These are phyloP conservation scores for Drosophila chauvacae DNA, from an alignment of 1,140 invertebrate species.

Conservation along the genomic window DNA sequence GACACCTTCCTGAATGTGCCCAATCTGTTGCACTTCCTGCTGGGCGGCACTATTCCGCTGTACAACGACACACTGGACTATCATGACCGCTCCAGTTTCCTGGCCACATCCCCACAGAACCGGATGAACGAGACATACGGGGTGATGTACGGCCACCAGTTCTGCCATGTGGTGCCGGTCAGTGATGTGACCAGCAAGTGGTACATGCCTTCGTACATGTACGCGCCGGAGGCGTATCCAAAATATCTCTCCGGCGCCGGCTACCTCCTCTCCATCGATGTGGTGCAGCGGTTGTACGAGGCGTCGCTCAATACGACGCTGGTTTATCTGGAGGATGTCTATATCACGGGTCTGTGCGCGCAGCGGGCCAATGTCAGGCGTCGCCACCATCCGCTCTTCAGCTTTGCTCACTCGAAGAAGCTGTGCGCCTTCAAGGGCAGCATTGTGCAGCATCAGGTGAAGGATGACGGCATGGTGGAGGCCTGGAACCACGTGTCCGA, in stretches of 20 bases:
- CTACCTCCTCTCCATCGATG: conserved; percentile 91
- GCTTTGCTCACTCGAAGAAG: conserved; percentile 57
- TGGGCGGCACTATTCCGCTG: conserved; percentile 81
- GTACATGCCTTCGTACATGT: conserved; percentile 94
- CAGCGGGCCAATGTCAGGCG: conserved; percentile 60
- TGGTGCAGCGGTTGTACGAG: conserved; percentile 88
- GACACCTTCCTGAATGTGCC: conserved; percentile 93
- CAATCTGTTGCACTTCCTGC: conserved; percentile 85
- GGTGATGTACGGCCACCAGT: conserved; percentile 89
- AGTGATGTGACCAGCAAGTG: conserved; percentile 91
- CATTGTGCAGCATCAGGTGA: conserved; percentile 76
- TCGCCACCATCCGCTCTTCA: conserved; percentile 73
- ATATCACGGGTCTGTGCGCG: conserved; percentile 89
- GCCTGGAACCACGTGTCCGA: conserved; percentile 75
- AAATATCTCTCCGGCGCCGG: conserved; percentile 94
- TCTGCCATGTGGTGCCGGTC: conserved; percentile 90
- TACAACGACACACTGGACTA: conserved; percentile 81
- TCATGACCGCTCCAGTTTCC: conserved; percentile 58
- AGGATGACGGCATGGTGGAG: conserved; percentile 71
- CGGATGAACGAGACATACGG: conserved; percentile 79
- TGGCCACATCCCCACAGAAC: conserved; percentile 53
- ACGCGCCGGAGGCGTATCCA: conserved; percentile 89
- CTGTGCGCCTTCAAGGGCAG: conserved; percentile 73
- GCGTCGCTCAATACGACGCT: conserved; percentile 89
- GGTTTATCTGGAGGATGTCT: conserved; percentile 94